Conservation (phyloP, 2,888 invertebrate genomes). For the Copidosoma aretas region DNA sequence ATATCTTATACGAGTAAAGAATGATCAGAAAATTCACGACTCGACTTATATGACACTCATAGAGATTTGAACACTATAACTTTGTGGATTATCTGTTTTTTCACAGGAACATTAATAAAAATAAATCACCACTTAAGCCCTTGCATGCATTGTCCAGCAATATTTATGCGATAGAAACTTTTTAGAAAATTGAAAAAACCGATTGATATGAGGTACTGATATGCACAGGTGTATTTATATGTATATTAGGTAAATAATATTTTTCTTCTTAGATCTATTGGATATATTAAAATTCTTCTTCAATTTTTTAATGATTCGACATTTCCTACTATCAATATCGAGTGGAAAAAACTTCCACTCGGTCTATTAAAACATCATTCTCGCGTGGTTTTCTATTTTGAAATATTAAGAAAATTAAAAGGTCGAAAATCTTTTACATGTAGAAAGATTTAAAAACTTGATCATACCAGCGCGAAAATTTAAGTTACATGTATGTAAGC, state of each 20-base stretch:
- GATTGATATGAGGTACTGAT: background rate
- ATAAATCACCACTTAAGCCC: background rate
- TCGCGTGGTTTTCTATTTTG: too few species aligned
- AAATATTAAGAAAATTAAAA: background rate
- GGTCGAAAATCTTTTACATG: background rate
- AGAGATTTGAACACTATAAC: background rate
- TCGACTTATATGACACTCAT: conserved; percentile 52
- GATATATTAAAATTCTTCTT: too few species aligned
- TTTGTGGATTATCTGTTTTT: too few species aligned
- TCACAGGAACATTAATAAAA: background rate
- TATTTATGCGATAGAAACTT: conserved; percentile 8
- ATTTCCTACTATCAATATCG: too few species aligned
- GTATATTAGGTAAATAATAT: too few species aligned
- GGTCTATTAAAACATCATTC: too few species aligned
- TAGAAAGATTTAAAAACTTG: conserved; percentile 3
- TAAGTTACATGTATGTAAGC: too few species aligned
- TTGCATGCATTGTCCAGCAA: conserved; percentile 10
- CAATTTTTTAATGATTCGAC: too few species aligned
- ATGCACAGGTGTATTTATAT: background rate
- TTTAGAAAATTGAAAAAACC: conserved; percentile 14
- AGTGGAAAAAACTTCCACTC: too few species aligned
- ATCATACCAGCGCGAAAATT: too few species aligned
- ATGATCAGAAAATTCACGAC: conserved; percentile 41
- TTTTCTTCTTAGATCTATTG: too few species aligned
- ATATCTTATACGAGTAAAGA: conserved; percentile 23